Evolutionary conservation across 2,797 vertebrate species (phyloP).

Genomic region (Bryconaethiops microstoma): DNA sequence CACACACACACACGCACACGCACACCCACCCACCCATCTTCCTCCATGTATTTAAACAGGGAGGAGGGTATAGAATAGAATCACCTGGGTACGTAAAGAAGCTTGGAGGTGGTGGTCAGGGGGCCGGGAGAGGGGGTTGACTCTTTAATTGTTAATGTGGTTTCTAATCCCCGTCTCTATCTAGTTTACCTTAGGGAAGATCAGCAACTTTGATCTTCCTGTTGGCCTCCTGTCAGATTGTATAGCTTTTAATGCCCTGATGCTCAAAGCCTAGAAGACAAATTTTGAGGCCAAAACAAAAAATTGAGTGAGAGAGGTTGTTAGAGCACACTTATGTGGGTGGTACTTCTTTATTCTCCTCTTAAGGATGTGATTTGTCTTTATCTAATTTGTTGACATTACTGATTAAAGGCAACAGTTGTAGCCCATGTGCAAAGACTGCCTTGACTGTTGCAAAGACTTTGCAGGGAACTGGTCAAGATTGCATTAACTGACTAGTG

Average conservation of each 20-base stretch:
- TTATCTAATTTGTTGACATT: slow-evolving; percentile 56
- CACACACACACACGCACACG: too few species aligned
- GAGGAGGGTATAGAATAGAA: slow-evolving; percentile 48
- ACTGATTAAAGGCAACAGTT: slow-evolving; percentile 54
- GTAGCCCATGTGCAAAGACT: slow-evolving; percentile 18
- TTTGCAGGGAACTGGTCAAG: slow-evolving; percentile 29
- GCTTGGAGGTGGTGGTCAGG: slow-evolving; percentile 28
- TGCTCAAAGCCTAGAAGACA: slow-evolving; percentile 49
- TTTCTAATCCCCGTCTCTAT: slow-evolving; percentile 59
- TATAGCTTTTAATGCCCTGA: slow-evolving; percentile 42
- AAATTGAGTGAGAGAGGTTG: slow-evolving; percentile 19
- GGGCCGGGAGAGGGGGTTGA: slow-evolving; percentile 23
- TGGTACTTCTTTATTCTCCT: slow-evolving; percentile 44
- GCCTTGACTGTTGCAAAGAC: slow-evolving; percentile 42
- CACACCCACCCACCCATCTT: not conserved
- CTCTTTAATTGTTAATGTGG: slow-evolving; percentile 62
- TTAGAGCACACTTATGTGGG: slow-evolving; percentile 39
- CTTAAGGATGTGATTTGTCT: slow-evolving; percentile 46
- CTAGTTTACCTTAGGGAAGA: slow-evolving; percentile 55
- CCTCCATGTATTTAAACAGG: slow-evolving; percentile 52
- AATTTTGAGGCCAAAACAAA: slow-evolving; percentile 27
- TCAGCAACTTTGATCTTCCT: slow-evolving; percentile 57
- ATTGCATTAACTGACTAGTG: slow-evolving; percentile 17
- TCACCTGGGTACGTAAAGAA: slow-evolving; percentile 60
- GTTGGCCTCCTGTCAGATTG: slow-evolving; percentile 51